These are phyloP conservation scores for Calameuta pallipes DNA, from an alignment of 2,888 invertebrate genomes.

Conservation along the genomic window DNA sequence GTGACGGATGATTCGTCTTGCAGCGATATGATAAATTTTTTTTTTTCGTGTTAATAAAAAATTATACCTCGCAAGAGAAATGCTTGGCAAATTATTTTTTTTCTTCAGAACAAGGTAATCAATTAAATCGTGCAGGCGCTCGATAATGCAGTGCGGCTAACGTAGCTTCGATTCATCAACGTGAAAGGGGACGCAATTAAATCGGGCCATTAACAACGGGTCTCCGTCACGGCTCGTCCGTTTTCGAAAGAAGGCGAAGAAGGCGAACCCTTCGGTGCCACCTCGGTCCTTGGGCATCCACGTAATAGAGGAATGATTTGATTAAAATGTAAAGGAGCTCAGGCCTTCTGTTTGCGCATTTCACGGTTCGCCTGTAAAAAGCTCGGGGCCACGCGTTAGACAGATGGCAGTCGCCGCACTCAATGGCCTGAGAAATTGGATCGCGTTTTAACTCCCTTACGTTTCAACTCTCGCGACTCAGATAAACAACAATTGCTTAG, in stretches of 20 bases:
- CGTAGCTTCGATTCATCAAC: background rate
- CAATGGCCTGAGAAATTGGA: constrained; percentile 67
- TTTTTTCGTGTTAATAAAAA: background rate
- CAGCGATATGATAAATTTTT: background rate
- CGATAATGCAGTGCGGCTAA: background rate
- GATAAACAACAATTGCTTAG: background rate
- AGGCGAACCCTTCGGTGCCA: constrained; percentile 60
- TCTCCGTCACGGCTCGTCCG: constrained; percentile 32
- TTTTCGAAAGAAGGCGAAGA: constrained; percentile 32
- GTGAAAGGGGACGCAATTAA: constrained; percentile 6
- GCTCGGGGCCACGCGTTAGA: constrained; percentile 59
- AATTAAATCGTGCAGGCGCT: background rate
- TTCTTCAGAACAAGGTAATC: background rate
- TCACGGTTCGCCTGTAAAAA: constrained; percentile 66
- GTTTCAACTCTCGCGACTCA: constrained; percentile 46
- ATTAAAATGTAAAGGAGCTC: constrained; percentile 65
- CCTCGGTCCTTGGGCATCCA: constrained; percentile 50
- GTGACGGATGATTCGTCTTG: background rate
- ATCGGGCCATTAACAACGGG: constrained; percentile 3
- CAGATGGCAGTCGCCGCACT: constrained; percentile 66
- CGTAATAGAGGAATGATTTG: constrained; percentile 65
- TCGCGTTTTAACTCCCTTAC: constrained; percentile 66
- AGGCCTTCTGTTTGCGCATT: constrained; percentile 66
- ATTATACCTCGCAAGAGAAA: background rate
- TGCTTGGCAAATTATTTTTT: background rate